A percentile compares a stretch with the other conserved stretches of the same genome.
Evolutionary conservation across 2,888 invertebrate species (phyloP).

Genomic region (Taphrorychus bicolor): DNA sequence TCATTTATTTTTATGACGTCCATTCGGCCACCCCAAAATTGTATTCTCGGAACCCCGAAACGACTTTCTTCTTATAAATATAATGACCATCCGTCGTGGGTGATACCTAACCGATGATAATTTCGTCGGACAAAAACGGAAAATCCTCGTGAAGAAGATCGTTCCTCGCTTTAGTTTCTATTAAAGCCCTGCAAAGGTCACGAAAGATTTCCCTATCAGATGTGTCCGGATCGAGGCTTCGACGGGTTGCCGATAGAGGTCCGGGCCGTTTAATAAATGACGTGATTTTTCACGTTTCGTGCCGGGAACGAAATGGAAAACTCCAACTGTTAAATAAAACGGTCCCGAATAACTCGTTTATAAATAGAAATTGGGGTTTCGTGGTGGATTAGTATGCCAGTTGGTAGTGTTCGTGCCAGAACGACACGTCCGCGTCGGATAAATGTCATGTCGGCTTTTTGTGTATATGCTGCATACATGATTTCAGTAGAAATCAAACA

Average conservation of each 20-base stretch:
- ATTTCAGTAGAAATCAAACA: not conserved
- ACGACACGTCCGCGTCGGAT: not conserved
- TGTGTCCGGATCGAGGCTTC: slow-evolving; percentile 3
- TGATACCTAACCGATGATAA: not conserved
- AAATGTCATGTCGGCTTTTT: slow-evolving; percentile 3
- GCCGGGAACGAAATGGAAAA: slow-evolving; percentile 9
- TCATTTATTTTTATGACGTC: not conserved
- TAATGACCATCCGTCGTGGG: not conserved
- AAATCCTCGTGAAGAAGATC: not conserved
- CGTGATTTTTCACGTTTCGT: slow-evolving; percentile 11
- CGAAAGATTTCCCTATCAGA: slow-evolving; percentile 18
- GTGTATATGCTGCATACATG: not conserved
- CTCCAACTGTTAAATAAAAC: slow-evolving; percentile 12
- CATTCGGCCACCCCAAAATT: not conserved
- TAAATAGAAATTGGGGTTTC: slow-evolving; percentile 13
- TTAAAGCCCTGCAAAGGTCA: not conserved
- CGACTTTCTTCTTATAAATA: not conserved
- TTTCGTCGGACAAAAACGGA: not conserved
- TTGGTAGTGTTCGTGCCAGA: not conserved
- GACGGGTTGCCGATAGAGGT: slow-evolving; percentile 11
- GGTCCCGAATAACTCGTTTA: slow-evolving; percentile 8
- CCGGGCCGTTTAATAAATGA: slow-evolving; percentile 8
- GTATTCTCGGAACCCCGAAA: not conserved
- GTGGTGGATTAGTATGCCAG: slow-evolving; percentile 11
- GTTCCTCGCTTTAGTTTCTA: not conserved